Evolutionary conservation across 2,888 invertebrate genomes (phyloP).

Genomic region (Belgica antarctica): DNA sequence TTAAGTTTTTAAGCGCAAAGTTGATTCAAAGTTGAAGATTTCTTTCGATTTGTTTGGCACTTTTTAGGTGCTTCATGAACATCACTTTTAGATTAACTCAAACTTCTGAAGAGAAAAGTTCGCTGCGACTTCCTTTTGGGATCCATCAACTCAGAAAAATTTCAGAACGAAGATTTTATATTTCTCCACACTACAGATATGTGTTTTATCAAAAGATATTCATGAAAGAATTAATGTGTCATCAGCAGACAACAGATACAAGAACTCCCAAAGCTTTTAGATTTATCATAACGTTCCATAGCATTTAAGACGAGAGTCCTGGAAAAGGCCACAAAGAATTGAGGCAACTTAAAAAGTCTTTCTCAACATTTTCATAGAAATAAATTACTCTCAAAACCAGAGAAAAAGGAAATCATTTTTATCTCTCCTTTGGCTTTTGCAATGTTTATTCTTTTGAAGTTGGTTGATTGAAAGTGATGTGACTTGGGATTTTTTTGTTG

Average conservation of each 20-base stretch:
- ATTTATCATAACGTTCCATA: background rate
- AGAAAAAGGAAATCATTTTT: too few species aligned
- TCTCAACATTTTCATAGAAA: too few species aligned
- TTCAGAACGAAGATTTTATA: background rate
- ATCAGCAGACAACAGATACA: constrained; percentile 11
- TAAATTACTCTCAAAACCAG: too few species aligned
- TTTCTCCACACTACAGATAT: background rate
- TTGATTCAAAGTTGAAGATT: too few species aligned
- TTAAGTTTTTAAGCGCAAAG: too few species aligned
- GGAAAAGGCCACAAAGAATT: background rate
- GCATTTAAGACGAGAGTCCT: background rate
- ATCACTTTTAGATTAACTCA: background rate
- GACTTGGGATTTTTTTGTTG: too few species aligned
- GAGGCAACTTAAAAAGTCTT: too few species aligned
- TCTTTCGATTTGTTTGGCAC: too few species aligned
- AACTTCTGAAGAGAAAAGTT: background rate
- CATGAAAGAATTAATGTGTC: constrained; percentile 25
- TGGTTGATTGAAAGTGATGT: too few species aligned
- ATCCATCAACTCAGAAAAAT: background rate
- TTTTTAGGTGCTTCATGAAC: too few species aligned
- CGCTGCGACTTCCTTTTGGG: constrained; percentile 1
- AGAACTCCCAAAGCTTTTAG: background rate
- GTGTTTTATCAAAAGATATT: background rate
- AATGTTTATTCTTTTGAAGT: background rate
- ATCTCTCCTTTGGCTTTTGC: background rate